Conservation (phyloP, 2,113 vertebrate genomes). For the Eira barbara region DNA sequence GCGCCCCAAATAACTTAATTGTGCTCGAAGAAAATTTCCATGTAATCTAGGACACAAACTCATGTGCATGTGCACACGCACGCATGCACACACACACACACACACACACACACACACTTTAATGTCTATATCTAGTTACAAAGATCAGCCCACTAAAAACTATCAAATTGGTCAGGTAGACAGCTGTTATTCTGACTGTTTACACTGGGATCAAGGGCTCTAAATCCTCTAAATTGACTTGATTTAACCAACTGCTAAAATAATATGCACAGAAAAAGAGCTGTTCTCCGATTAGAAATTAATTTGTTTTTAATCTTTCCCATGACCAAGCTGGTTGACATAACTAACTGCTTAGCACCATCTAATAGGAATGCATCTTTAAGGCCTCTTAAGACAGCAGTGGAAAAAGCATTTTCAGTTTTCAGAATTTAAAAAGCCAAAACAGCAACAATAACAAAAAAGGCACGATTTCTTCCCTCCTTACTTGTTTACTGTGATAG, state of each 20-base stretch:
- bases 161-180: not conserved
- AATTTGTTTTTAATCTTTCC: slow-evolving; percentile 31
- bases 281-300: slow-evolving; percentile 5
- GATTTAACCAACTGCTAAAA: slow-evolving; percentile 46
- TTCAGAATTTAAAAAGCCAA: slow-evolving; percentile 20
- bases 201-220: not conserved
- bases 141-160: slow-evolving; percentile 24
- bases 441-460: not conserved
- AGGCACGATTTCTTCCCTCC: not conserved
- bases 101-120: not conserved
- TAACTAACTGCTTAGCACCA: not conserved
- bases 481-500: not conserved
- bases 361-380: not conserved
- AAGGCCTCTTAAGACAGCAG: not conserved
- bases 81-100: not conserved
- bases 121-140: not conserved
- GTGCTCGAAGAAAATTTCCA: not conserved
- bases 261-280: not conserved
- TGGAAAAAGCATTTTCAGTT: slow-evolving; percentile 30
- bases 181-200: not conserved
- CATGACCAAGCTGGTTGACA: not conserved
- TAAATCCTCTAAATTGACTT: slow-evolving; percentile 37
- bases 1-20: not conserved
- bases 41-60: not conserved
- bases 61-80: fast-evolving